Evolutionary conservation across 2,797 vertebrate species (phyloP).

Genomic region (Adrianichthys oophorus): DNA sequence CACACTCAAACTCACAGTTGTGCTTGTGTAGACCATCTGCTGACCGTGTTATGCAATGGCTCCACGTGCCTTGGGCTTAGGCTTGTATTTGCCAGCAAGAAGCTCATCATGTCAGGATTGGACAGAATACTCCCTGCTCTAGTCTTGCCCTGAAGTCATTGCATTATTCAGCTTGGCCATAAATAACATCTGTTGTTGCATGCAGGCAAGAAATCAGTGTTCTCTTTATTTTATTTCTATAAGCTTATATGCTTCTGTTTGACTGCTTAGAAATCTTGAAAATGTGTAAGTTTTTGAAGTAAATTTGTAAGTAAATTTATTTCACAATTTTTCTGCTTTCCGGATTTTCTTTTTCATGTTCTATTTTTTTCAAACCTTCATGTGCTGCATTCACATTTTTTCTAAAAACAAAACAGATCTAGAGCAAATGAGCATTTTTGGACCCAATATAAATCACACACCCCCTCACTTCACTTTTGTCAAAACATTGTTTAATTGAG

Average conservation of each 20-base stretch:
- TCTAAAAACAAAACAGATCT: constrained; percentile 5
- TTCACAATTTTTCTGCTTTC: no score
- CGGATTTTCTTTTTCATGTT: no score
- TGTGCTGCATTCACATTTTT: constrained; percentile 3
- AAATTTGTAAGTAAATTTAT: no score
- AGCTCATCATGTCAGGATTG: constrained; percentile 47
- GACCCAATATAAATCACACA: constrained; percentile 18
- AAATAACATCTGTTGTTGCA: constrained; percentile 44
- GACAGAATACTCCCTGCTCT: constrained; percentile 28
- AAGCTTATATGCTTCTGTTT: neutral
- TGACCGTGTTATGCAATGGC: constrained; percentile 72
- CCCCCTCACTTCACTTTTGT: constrained; percentile 11
- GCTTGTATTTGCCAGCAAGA: constrained; percentile 63
- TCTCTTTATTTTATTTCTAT: constrained; percentile 9
- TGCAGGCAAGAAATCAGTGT: constrained; percentile 15
- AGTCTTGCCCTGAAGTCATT: constrained; percentile 36
- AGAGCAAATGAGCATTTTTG: neutral
- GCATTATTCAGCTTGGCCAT: constrained; percentile 55
- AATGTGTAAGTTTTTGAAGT: neutral
- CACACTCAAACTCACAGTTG: constrained; percentile 40
- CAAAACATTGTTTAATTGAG: constrained; percentile 19
- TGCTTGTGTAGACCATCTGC: constrained; percentile 73
- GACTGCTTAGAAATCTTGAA: neutral
- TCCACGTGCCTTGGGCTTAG: constrained; percentile 68
- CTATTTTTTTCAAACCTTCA: constrained; percentile 7